phyloP scores from a whole-genome alignment of 2,888 invertebrate species.

The Oscheius sp. region DNA sequence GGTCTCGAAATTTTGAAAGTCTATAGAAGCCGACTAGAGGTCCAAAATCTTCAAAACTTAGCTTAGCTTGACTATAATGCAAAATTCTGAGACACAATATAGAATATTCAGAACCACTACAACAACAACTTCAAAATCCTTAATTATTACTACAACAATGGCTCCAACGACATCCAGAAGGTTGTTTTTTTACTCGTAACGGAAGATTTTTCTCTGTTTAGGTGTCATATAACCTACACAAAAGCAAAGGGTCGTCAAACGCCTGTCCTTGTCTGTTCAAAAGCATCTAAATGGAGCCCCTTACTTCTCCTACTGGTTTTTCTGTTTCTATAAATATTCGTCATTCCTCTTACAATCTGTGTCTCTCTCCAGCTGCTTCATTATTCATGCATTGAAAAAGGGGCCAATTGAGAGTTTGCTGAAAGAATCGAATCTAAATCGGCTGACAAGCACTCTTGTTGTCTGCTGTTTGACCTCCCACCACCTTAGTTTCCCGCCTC shows the following conservation, averaged over 20 bases:
- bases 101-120: too few relatives aligned
- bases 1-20: too few relatives aligned
- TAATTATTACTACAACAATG: conserved; percentile 27
- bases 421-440: too few relatives aligned
- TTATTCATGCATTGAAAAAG: background rate
- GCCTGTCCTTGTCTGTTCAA: conserved; percentile 15
- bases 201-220: conserved; percentile 4
- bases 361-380: background rate
- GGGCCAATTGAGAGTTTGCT: background rate
- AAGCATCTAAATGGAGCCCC: background rate
- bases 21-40: too few relatives aligned
- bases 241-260: conserved; percentile 32
- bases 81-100: too few relatives aligned
- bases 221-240: conserved; percentile 43
- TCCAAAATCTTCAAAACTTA: too few relatives aligned
- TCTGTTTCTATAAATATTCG: conserved; percentile 3
- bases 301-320: conserved; percentile 12
- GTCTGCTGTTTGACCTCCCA: too few relatives aligned
- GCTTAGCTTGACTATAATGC: too few relatives aligned
- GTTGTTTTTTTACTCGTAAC: conserved; percentile 6
- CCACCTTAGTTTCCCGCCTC: too few relatives aligned
- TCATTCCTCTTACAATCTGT: background rate
- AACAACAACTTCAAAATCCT: conserved; percentile 22
- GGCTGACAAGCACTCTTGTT: too few relatives aligned
- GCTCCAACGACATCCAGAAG: conserved; percentile 34